These are phyloP conservation scores for Crypturellus undulatus DNA, from an alignment of 2,113 vertebrate species.

Conservation along the genomic window DNA sequence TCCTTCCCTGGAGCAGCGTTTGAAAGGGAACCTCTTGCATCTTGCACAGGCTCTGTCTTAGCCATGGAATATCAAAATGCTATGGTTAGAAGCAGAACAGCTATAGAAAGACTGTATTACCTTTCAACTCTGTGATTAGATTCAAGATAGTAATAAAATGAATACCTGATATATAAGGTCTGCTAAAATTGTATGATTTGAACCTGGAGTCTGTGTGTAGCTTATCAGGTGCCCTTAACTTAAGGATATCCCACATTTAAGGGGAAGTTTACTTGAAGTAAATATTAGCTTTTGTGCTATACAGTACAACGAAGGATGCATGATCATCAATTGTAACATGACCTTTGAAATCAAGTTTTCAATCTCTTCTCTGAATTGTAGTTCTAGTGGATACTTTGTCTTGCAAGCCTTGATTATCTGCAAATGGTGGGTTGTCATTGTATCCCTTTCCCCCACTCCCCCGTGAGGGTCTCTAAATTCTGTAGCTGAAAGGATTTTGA, in stretches of 20 bases:
- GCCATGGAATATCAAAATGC: neutral
- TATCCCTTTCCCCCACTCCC: neutral
- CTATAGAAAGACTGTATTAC: neutral
- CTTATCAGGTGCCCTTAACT: neutral
- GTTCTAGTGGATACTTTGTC: neutral
- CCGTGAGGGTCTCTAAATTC: neutral
- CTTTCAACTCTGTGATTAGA: neutral
- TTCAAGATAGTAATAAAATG: neutral
- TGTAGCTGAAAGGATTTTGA: neutral
- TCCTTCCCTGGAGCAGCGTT: neutral
- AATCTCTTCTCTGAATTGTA: neutral
- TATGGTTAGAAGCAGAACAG: neutral
- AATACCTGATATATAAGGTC: neutral
- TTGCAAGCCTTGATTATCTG: neutral
- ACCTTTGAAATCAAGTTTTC: neutral
- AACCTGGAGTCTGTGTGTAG: neutral
- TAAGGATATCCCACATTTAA: neutral
- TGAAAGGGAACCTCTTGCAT: neutral
- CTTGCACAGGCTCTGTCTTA: neutral
- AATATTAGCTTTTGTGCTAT: neutral
- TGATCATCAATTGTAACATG: neutral
- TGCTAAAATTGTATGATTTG: neutral
- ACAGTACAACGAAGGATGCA: neutral
- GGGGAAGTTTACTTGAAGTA: neutral
- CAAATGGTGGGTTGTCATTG: neutral